phyloP scores from a whole-genome alignment of 2,113 vertebrate species.

The human region GRCh38 chr7:29710001-29710500 shows the following conservation, averaged over 20 bases:
- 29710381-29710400: neutral
- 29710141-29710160: neutral
- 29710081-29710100: neutral
- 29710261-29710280: neutral
- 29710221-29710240: neutral
- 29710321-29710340: neutral
- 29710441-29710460: neutral
- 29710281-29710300: neutral
- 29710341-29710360: neutral
- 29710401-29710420: neutral
- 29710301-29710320: neutral
- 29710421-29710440: neutral
- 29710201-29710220: neutral
- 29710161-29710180: neutral
- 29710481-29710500: neutral
- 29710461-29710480: neutral
- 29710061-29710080: conserved; percentile 90
- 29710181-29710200: neutral
- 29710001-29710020: conserved; percentile 86
- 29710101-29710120: neutral
- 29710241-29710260: neutral
- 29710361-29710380: neutral
- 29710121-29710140: neutral
- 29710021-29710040: conserved; percentile 85
- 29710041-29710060: conserved; percentile 82